Evolutionary conservation across 2,797 vertebrate genomes (phyloP), one percentile per base, ranked within the genome.

Genomic region (Enteromius viviparus): DNA sequence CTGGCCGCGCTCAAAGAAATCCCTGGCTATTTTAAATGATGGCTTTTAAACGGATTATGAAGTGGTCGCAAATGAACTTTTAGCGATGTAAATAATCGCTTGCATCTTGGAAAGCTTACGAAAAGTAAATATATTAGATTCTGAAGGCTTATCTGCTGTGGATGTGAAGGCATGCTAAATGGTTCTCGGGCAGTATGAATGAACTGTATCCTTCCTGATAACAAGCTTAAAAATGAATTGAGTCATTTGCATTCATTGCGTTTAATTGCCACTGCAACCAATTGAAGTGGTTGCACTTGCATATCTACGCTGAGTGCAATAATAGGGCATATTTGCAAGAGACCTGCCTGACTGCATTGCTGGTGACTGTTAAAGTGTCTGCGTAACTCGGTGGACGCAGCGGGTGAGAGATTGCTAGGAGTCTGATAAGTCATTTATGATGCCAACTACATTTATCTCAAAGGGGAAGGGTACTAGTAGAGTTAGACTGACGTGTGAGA

Each of bases 21-120:
- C 86, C 89, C 89, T 83, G 87, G 84, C 88, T 76, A 90, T 91
- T 90, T 86, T 93, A 93, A 94, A 92, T 93, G 90, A 92, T 91
- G 93, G 91, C 90, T 92, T 92, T 92, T 90, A 86, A 87, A 87
- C 87, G 91, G 92, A 93, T 94, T 94, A 93, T 85, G 87, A 89
- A 91, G 88, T 91, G 90, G 91, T 91, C 92, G 91, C 88, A 91
- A 91, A 92, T 91, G 87, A 92, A 92, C 88, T 90, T 93, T 90
- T 90, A 89, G 90, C 90, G 89, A 92, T 89, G 91, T 91, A 90
- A 93, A 92, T 90, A 93, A 89, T 90, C 91, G 87, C 88, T 87
- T 87, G 89, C 40, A 21, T 29, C 45, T 53, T 15, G 15, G 14
- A 82, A 66, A 64, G 37, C 34, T 70, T 77, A 32, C 29, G 11